Evolutionary conservation across 2,113 vertebrate genomes (phyloP), one percentile per base, ranked within the genome.

Genomic region (Dascyllus trimaculatus): DNA sequence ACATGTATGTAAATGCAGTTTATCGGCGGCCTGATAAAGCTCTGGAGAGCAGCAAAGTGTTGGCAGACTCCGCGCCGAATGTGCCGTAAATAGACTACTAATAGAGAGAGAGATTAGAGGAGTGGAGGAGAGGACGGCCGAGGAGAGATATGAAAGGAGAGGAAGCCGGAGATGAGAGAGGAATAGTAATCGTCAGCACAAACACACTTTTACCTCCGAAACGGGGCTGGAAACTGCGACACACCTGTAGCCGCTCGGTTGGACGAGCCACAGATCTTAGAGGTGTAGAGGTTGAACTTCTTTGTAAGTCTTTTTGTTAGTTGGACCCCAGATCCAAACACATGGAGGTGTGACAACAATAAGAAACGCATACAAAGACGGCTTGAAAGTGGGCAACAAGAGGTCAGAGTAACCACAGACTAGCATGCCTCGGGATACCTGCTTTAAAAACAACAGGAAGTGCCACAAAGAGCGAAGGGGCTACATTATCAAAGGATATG

Each of bases 71-170:
- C 79, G 78, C 82, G 82, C 84, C 81, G 86, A 91, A 90, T 81
- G 88, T 32, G 91, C 91, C 85, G 88, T 91, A 91, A 93, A 92
- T 92, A 90, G 92, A 93, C 89, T 88, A 86, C 91, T 93, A 92
- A 92, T 91, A 90, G 87, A 91, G 85, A 79, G 71, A 79, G 80
- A 89, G 90, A 92, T 92, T 90, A 91, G 84, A 89, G 80, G 83
- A 85, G 74, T 52, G 79, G 77, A 82, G 81, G 80, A 87, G 87
- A 89, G 89, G 90, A 92, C 83, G 87, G 89, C 65, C 73, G 78
- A 91, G 90, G 86, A 86, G 90, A 91, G 86, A 89, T 88, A 90
- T 84, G 67, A 82, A 85, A 84, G 75, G 80, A 65, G 74, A 84
- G 54, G 70, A 70, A 75, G 46, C 53, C 68, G 59, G 60, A 80